phyloP scores from a whole-genome alignment of 2,113 vertebrate species.

The Pardalotus punctatus region DNA sequence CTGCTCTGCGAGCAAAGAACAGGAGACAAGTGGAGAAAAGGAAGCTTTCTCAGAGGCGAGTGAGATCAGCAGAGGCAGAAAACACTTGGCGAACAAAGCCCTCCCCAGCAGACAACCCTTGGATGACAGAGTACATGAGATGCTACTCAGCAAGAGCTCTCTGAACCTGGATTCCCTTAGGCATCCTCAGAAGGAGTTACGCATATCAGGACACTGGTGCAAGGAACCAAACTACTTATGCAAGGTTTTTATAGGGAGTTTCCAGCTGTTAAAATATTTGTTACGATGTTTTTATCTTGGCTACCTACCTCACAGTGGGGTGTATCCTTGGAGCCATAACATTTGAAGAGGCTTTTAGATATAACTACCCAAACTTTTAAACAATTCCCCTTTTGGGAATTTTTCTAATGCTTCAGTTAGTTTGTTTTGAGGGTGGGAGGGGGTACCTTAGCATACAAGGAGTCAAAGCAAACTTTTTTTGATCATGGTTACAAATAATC shows the following conservation, averaged over 20 bases:
- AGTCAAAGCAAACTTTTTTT: background rate
- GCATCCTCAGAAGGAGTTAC: background rate
- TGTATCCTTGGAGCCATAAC: slow-evolving; percentile 52
- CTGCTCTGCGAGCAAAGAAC: slow-evolving; percentile 89
- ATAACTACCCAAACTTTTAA: slow-evolving; percentile 28
- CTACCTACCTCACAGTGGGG: slow-evolving; percentile 60
- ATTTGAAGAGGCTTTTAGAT: slow-evolving; percentile 43
- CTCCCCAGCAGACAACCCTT: slow-evolving; percentile 81
- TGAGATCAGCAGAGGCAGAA: slow-evolving; percentile 78
- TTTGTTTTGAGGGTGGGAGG: background rate
- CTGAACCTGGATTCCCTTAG: slow-evolving; percentile 39
- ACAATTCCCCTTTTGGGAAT: slow-evolving; percentile 45
- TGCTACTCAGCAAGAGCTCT: slow-evolving; percentile 88
- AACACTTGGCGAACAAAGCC: slow-evolving; percentile 60
- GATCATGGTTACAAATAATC: background rate
- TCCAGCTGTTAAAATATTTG: slow-evolving; percentile 51
- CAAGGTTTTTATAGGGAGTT: slow-evolving; percentile 61
- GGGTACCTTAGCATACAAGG: background rate
- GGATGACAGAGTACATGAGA: slow-evolving; percentile 96
- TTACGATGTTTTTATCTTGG: slow-evolving; percentile 42
- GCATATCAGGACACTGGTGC: slow-evolving; percentile 39
- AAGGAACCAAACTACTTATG: slow-evolving; percentile 57
- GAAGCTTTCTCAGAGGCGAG: slow-evolving; percentile 77
- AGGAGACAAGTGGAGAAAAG: slow-evolving; percentile 86
- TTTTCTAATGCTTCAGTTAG: slow-evolving; percentile 22